A percentile compares a stretch with the other conserved stretches of the same genome.
phyloP scores from a whole-genome alignment of 2,797 vertebrate genomes.

The Sebastes oblongus region DNA sequence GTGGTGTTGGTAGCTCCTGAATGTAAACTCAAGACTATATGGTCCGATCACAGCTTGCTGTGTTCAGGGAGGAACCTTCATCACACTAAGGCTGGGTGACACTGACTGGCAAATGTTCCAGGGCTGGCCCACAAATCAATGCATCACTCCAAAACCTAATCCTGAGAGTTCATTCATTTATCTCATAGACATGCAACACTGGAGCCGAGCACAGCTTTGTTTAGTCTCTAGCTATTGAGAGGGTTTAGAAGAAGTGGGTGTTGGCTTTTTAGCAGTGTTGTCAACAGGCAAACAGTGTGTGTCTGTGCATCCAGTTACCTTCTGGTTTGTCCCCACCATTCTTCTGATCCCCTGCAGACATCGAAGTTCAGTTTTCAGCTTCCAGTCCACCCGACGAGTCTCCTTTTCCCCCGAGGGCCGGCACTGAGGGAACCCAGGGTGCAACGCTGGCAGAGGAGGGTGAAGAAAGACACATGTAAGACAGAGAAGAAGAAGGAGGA shows the following conservation, averaged over 20 bases:
- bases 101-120: not conserved
- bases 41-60: not conserved
- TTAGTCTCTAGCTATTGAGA: conserved; percentile 2
- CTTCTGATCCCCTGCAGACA: conserved; percentile 79
- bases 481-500: conserved; percentile 24
- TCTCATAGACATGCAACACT: not conserved
- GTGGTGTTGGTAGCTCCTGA: not conserved
- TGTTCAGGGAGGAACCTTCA: not conserved
- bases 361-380: conserved; percentile 74
- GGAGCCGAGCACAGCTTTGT: not conserved
- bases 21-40: not conserved
- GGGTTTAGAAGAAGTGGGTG: conserved; percentile 44
- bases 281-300: conserved; percentile 19
- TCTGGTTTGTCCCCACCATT: conserved; percentile 72
- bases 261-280: conserved; percentile 28
- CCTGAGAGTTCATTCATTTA: conserved; percentile 32
- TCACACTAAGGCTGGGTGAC: not conserved
- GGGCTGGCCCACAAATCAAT: not conserved
- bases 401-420: conserved; percentile 61
- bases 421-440: conserved; percentile 31
- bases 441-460: conserved; percentile 32
- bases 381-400: conserved; percentile 40
- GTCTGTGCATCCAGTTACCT: conserved; percentile 69
- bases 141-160: not conserved
- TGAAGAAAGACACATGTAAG: conserved; percentile 23